phyloP scores from a whole-genome alignment of 2,113 vertebrate species.

The Solea solea region DNA sequence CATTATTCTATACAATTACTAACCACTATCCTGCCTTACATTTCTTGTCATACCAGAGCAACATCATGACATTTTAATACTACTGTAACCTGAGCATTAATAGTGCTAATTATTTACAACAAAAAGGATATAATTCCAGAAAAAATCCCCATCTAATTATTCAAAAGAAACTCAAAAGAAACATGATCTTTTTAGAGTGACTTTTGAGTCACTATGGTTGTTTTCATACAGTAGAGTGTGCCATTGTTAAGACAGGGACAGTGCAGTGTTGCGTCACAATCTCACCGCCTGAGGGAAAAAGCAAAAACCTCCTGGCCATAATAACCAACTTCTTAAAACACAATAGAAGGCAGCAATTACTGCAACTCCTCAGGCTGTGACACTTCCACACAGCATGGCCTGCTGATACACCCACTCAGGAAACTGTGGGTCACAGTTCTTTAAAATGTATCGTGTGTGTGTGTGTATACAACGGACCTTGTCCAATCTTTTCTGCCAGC shows the following conservation, averaged over 20 bases:
- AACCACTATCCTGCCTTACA: not conserved
- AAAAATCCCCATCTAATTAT: not conserved
- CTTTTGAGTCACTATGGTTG: not conserved
- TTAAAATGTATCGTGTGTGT: not conserved
- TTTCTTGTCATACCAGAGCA: not conserved
- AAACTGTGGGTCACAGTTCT: conserved; percentile 5
- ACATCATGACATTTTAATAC: too few relatives aligned
- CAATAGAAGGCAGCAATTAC: not conserved
- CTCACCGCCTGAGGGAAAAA: not conserved
- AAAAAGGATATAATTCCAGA: not conserved
- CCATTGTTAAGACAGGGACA: not conserved
- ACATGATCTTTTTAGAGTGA: too few relatives aligned
- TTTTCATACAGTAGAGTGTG: not conserved
- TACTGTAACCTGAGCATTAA: too few relatives aligned
- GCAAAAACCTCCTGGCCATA: not conserved
- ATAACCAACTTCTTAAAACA: not conserved
- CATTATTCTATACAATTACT: not conserved
- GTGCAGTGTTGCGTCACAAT: not conserved
- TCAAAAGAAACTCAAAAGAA: not conserved
- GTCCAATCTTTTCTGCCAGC: conserved; percentile 96
- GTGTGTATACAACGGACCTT: conserved; percentile 83
- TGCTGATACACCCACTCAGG: conserved; percentile 16
- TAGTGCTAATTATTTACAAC: too few relatives aligned
- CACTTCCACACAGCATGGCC: not conserved
- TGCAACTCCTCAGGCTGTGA: not conserved